A percentile compares a stretch with the other conserved stretches of the same genome.
phyloP scores from a whole-genome alignment of 1,140 invertebrate genomes.

The Saccostrea glomerata region DNA sequence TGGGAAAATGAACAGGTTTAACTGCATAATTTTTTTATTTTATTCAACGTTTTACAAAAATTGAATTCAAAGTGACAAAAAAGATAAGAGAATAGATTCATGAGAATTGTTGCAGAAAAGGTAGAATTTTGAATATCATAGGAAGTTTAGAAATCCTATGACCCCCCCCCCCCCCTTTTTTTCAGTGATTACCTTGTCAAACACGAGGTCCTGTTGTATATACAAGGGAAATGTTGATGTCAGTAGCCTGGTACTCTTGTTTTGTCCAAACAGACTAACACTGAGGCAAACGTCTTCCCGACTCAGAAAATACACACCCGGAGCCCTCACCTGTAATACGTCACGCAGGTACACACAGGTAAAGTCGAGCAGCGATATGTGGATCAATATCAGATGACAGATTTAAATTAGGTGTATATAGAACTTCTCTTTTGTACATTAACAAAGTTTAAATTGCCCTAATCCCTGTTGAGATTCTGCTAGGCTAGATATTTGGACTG shows the following conservation, averaged over 20 bases:
- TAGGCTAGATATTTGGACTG: too few species aligned
- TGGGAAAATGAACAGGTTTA: too few species aligned
- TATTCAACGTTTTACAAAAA: too few species aligned
- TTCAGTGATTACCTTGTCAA: background rate
- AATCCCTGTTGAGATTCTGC: too few species aligned
- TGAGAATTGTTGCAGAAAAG: too few species aligned
- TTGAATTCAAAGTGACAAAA: too few species aligned
- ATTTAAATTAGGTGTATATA: background rate
- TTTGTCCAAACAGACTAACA: conserved; percentile 15
- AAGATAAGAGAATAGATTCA: too few species aligned
- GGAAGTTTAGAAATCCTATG: too few species aligned
- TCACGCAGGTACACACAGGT: background rate
- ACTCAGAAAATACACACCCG: conserved; percentile 25
- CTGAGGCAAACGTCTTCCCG: conserved; percentile 18
- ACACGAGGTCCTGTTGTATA: background rate
- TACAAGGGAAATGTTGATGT: background rate
- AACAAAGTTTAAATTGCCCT: too few species aligned
- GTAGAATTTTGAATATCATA: too few species aligned
- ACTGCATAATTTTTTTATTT: too few species aligned
- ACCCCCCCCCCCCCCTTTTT: background rate
- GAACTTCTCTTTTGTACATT: too few species aligned
- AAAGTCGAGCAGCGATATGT: background rate
- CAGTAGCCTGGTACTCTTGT: background rate
- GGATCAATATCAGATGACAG: background rate
- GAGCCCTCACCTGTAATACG: background rate